Evolutionary conservation across 1,140 invertebrate genomes (phyloP).

Genomic region (Halyomorpha halys): DNA sequence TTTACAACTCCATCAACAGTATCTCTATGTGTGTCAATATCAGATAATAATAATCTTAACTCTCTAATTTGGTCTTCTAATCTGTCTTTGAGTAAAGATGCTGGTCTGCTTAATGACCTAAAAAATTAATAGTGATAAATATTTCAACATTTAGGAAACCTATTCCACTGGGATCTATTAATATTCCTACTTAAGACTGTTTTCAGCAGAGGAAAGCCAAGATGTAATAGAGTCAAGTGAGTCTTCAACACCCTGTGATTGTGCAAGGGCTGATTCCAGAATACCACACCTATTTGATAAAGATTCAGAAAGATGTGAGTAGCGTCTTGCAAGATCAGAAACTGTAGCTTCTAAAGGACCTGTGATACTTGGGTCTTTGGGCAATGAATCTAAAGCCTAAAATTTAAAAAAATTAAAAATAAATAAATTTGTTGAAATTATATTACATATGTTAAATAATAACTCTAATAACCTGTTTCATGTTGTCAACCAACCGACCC

Average conservation of each 20-base stretch:
- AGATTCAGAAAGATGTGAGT: conserved; percentile 57
- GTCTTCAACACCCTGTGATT: conserved; percentile 90
- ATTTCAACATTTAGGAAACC: neutral
- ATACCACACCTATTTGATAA: conserved; percentile 69
- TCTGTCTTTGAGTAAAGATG: conserved; percentile 76
- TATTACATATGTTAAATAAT: too few relatives aligned
- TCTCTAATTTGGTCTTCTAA: conserved; percentile 81
- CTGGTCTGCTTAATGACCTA: conserved; percentile 62
- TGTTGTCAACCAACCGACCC: conserved; percentile 70
- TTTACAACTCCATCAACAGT: conserved; percentile 72
- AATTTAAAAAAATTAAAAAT: neutral
- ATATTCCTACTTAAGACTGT: conserved; percentile 57
- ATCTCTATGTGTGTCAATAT: conserved; percentile 72
- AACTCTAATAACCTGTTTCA: conserved; percentile 43
- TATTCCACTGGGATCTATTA: too few relatives aligned
- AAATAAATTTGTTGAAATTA: neutral
- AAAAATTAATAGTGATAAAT: conserved; percentile 18
- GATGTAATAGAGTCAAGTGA: conserved; percentile 71
- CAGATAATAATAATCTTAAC: conserved; percentile 64
- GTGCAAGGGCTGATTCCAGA: conserved; percentile 77
- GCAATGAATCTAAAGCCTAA: conserved; percentile 36
- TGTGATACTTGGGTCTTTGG: conserved; percentile 62
- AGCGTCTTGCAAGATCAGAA: conserved; percentile 62
- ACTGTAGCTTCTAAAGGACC: conserved; percentile 69
- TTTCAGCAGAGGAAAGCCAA: conserved; percentile 78